Base-by-base conservation (phyloP, 2,797 vertebrate species). In the Morus bassanus region DNA sequence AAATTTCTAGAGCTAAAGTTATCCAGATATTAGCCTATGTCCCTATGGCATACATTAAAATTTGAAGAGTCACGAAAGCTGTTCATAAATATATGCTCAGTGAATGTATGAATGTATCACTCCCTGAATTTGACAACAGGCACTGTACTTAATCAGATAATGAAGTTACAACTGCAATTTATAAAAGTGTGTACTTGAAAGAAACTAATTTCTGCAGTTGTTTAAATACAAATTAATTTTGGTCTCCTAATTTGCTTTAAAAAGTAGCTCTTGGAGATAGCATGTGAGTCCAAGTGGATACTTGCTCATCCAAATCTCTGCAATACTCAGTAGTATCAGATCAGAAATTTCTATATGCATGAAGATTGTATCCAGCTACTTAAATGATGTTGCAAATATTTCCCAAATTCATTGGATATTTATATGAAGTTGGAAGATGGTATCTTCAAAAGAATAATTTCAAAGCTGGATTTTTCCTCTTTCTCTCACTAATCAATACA, bases 361-460 rank as follows among this genome's bases (percentile, higher is more conserved):
- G 41, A 82, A 89, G 43, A 72, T 25, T 60, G 4, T 54, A 27
- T 37, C 41, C 61, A 65, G 35, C 28, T 75, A 35, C 81, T 70
- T 91, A 64, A 91, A 70, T 56, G 45, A 41, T 1, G 1, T 16
- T 75, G 35, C 37, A 85, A 72, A 45, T 63, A 72, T 76, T 85
- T 95, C 43, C 33, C 39, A 76, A 53, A 69, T 88, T 92, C 50
- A 56, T 17, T 37, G 23, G 35, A n/a, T 88, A 92, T 87, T 85
- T 95, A 24, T 28, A 67, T 64, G 59, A 90, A 91, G 33, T 7
- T 46, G 61, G 45, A 83, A 85, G 78, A 92, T 24, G 83, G 11
- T 60, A 83, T 64, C 78, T 94, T 93, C 90, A 95, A 93, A 95
- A 89, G 74, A 74, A 33, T 11, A 33, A 10, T 95, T 90, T 95